Percentiles rank a stretch among this genome's conserved stretches.
Evolutionary conservation across 2,888 invertebrate species (phyloP).

Genomic region (Oligia latruncula): DNA sequence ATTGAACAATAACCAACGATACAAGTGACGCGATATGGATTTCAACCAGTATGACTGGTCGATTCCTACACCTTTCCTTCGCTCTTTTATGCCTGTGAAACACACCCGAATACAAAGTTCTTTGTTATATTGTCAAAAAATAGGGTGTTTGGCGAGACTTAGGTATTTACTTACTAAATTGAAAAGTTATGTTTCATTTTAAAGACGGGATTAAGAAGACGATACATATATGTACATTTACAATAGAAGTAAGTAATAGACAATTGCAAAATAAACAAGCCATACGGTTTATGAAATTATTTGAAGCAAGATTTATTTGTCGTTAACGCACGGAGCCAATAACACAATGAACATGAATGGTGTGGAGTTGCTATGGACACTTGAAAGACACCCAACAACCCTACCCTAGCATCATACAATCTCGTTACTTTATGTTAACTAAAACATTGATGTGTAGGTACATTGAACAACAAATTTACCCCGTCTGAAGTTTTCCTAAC

Average conservation of each 20-base stretch:
- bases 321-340: neutral
- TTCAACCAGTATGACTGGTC: neutral
- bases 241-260: neutral
- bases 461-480: neutral
- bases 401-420: neutral
- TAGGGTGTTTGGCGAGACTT: conserved; percentile 7
- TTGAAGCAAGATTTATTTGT: conserved; percentile 8
- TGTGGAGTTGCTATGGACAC: conserved; percentile 13
- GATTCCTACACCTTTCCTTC: neutral
- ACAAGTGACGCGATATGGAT: neutral
- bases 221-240: neutral
- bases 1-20: neutral
- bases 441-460: conserved; percentile 3
- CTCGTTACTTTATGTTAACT: neutral
- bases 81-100: neutral
- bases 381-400: neutral
- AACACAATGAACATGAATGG: neutral
- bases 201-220: neutral
- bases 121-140: conserved; percentile 15
- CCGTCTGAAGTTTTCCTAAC: neutral
- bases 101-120: neutral
- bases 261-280: neutral
- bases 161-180: neutral
- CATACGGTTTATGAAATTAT: neutral
- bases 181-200: neutral